Percentiles rank a stretch among this genome's conserved stretches.
Evolutionary conservation across 2,113 vertebrate species (phyloP).

Genomic region (Bubo scandiacus): DNA sequence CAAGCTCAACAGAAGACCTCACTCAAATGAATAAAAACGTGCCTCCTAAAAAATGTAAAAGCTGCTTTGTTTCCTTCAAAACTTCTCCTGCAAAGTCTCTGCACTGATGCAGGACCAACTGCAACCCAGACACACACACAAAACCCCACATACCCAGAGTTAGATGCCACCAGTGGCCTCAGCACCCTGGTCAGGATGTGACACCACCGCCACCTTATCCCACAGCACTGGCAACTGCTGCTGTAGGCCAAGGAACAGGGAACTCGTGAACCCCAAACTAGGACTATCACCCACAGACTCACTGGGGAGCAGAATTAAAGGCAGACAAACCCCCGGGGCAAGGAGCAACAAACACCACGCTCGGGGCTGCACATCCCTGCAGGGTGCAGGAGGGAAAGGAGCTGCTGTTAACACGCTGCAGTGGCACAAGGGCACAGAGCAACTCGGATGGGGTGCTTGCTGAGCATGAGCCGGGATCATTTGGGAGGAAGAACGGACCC

Average conservation of each 20-base stretch:
- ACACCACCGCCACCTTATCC: not conserved
- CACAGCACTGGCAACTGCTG: rapidly evolving
- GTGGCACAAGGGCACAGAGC: rapidly evolving
- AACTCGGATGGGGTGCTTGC: rapidly evolving
- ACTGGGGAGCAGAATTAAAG: not conserved
- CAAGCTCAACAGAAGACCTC: not conserved
- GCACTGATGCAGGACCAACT: rapidly evolving
- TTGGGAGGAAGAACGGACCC: rapidly evolving
- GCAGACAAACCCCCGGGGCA: not conserved
- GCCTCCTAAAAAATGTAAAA: not conserved
- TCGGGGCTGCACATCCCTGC: not conserved
- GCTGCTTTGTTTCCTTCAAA: not conserved
- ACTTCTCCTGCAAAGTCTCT: not conserved
- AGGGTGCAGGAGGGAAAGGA: not conserved
- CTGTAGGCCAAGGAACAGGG: not conserved
- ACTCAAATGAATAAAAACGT: not conserved
- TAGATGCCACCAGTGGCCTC: not conserved
- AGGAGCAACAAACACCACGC: not conserved
- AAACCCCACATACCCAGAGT: rapidly evolving
- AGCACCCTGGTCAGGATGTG: not conserved
- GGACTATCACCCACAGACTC: not conserved
- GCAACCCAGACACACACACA: rapidly evolving
- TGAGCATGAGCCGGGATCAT: rapidly evolving
- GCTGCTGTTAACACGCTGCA: not conserved
- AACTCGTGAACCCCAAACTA: not conserved